A percentile compares a stretch with the other conserved stretches of the same genome.
These are phyloP conservation scores for Synanthedon myopaeformis DNA, from an alignment of 2,888 invertebrate species.

Conservation along the genomic window DNA sequence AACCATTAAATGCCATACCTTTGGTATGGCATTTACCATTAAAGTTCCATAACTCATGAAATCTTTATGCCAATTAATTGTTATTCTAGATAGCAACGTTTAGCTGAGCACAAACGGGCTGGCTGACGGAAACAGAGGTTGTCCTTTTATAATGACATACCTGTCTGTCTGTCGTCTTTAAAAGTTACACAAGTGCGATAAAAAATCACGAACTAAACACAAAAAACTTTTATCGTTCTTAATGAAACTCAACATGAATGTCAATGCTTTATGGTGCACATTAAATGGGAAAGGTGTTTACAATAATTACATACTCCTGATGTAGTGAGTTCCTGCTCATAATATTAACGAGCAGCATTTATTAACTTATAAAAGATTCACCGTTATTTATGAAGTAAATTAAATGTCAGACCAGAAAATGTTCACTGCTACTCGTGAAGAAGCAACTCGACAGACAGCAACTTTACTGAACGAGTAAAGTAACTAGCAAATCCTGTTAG, in stretches of 20 bases:
- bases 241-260: background rate
- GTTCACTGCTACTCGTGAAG: background rate
- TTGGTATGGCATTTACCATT: too few relatives aligned
- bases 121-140: too few relatives aligned
- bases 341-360: background rate
- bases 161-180: too few relatives aligned
- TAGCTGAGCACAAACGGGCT: too few relatives aligned
- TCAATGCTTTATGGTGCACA: background rate
- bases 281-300: background rate
- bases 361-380: background rate
- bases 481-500: background rate
- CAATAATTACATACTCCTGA: background rate
- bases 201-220: too few relatives aligned
- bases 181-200: too few relatives aligned
- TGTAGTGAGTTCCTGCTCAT: background rate
- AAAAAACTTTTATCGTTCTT: background rate
- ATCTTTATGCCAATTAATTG: too few relatives aligned
- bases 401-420: background rate
- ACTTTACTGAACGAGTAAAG: background rate
- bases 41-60: too few relatives aligned
- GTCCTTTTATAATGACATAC: too few relatives aligned
- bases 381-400: background rate
- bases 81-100: too few relatives aligned
- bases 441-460: background rate
- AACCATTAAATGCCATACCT: too few relatives aligned